phyloP scores from a whole-genome alignment of 2,113 vertebrate genomes.

The Dendropsophus ebraccatus region DNA sequence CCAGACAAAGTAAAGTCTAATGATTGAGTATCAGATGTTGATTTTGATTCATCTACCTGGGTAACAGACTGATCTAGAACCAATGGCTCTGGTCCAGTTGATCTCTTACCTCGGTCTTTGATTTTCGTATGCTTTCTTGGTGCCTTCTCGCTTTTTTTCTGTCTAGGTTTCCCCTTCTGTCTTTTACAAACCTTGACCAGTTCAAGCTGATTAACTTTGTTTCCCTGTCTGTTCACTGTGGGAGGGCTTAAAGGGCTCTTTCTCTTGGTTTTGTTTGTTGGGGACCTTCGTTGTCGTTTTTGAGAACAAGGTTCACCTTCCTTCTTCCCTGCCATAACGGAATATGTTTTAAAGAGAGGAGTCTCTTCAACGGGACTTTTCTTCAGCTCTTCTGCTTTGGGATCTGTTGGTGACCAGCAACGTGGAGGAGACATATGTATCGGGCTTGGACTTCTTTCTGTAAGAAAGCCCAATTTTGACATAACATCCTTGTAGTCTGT shows the following conservation, averaged over 20 bases:
- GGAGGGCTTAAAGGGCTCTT: conserved; percentile 66
- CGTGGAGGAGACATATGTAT: conserved; percentile 89
- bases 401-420: conserved; percentile 96
- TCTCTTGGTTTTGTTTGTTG: conserved; percentile 79
- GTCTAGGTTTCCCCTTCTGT: conserved; percentile 72
- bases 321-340: conserved; percentile 68
- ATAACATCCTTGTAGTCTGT: conserved; percentile 90
- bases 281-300: conserved; percentile 72
- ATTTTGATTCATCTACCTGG: conserved; percentile 65
- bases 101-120: conserved; percentile 77
- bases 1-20: conserved; percentile 66
- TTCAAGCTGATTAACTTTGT: conserved; percentile 70
- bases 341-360: conserved; percentile 76
- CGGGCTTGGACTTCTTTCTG: conserved; percentile 90
- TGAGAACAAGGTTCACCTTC: conserved; percentile 66
- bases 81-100: conserved; percentile 67
- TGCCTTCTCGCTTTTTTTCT: conserved; percentile 68
- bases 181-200: conserved; percentile 70
- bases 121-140: conserved; percentile 69
- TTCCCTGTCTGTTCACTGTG: conserved; percentile 75
- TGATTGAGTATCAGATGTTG: conserved; percentile 69
- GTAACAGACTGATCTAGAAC: conserved; percentile 66
- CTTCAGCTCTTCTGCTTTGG: conserved; percentile 78
- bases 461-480: conserved; percentile 95
- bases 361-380: conserved; percentile 79